Conservation (phyloP, 1,140 invertebrate species). For the honey bee (Apis mellifera) region Amel_HAv3.1 CM009934.2:582001-582500, state of each 20-base stretch:
- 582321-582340: neutral
- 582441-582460: conserved; percentile 8
- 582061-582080: conserved; percentile 25
- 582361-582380: conserved; percentile 3
- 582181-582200: conserved; percentile 61
- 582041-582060: neutral
- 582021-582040: neutral
- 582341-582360: conserved; percentile 15
- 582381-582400: neutral
- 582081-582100: conserved; percentile 17
- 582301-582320: conserved; percentile 7
- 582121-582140: neutral
- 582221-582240: conserved; percentile 69
- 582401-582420: conserved; percentile 30
- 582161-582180: conserved; percentile 6
- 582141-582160: conserved; percentile 13
- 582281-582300: conserved; percentile 42
- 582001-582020: conserved; percentile 7
- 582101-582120: conserved; percentile 34
- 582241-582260: conserved; percentile 69
- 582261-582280: conserved; percentile 62
- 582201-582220: conserved; percentile 66
- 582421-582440: neutral
- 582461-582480: conserved; percentile 3
- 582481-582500: conserved; percentile 51